Evolutionary conservation across 2,113 vertebrate genomes (phyloP).

Genomic region (Megaptera novaeangliae): DNA sequence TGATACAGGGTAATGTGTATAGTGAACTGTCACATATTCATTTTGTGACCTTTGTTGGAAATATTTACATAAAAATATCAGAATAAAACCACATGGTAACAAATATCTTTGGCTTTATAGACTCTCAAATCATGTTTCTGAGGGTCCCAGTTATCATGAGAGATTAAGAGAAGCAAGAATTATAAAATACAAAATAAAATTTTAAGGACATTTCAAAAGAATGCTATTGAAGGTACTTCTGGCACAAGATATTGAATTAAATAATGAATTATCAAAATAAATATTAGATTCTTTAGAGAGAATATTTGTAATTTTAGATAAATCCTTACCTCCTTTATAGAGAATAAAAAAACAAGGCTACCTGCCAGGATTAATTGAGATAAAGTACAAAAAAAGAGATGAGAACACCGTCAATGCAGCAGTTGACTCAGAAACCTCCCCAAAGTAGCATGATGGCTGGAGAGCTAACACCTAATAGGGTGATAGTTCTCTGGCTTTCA

Average conservation of each 20-base stretch:
- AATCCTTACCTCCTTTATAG: background rate
- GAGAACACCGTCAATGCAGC: background rate
- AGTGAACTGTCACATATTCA: background rate
- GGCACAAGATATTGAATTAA: background rate
- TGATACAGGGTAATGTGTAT: background rate
- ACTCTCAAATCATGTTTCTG: background rate
- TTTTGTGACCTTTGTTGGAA: background rate
- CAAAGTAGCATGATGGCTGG: background rate
- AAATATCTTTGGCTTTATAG: background rate
- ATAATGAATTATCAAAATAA: slow-evolving; percentile 37
- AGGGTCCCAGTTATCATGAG: background rate
- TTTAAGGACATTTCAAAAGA: slow-evolving; percentile 12
- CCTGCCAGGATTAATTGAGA: background rate
- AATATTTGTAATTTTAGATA: slow-evolving; percentile 29
- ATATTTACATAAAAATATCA: background rate
- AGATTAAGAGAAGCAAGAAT: background rate
- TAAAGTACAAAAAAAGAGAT: background rate
- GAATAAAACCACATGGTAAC: background rate
- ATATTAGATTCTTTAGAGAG: background rate
- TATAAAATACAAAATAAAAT: slow-evolving; percentile 16
- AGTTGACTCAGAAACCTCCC: background rate
- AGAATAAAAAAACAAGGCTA: background rate
- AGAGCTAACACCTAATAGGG: background rate
- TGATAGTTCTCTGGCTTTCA: background rate
- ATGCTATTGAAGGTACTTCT: background rate